Evolutionary conservation across 2,113 vertebrate genomes (phyloP).

Genomic region (Erythrolamprus reginae): DNA sequence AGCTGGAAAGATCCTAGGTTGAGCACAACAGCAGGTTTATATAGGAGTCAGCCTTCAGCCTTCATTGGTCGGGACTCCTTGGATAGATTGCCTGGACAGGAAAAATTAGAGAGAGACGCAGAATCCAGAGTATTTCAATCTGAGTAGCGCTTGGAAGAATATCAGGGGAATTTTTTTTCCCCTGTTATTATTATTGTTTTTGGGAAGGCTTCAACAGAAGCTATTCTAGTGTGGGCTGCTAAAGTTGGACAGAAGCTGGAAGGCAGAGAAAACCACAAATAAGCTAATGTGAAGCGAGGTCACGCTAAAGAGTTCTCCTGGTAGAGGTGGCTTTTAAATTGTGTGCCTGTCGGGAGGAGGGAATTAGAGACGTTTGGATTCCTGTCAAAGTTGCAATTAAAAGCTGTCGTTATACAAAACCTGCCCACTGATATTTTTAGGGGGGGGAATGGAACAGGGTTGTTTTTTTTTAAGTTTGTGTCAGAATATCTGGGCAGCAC

Average conservation of each 20-base stretch:
- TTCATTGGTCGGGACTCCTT: neutral
- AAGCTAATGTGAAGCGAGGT: neutral
- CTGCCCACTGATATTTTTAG: neutral
- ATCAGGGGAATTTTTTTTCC: conserved; percentile 12
- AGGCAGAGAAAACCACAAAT: conserved; percentile 14
- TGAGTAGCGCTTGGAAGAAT: conserved; percentile 8
- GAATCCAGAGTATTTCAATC: neutral
- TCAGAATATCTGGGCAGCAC: neutral
- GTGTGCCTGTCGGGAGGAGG: neutral
- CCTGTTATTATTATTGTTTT: conserved; percentile 7
- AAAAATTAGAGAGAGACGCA: conserved; percentile 26
- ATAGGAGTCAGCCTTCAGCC: conserved; percentile 35
- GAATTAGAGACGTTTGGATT: neutral
- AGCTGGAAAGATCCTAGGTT: neutral
- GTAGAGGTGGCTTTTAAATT: neutral
- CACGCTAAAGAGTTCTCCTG: neutral
- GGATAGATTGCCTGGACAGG: neutral
- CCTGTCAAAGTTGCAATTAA: neutral
- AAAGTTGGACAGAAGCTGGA: conserved; percentile 39
- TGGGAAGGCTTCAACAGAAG: conserved; percentile 12
- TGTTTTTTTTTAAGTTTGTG: neutral
- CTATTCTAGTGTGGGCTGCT: conserved; percentile 19
- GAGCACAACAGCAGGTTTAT: neutral
- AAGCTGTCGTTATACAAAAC: neutral
- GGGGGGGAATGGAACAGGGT: neutral